phyloP scores from a whole-genome alignment of 2,797 vertebrate species.

The Chromis chromis region DNA sequence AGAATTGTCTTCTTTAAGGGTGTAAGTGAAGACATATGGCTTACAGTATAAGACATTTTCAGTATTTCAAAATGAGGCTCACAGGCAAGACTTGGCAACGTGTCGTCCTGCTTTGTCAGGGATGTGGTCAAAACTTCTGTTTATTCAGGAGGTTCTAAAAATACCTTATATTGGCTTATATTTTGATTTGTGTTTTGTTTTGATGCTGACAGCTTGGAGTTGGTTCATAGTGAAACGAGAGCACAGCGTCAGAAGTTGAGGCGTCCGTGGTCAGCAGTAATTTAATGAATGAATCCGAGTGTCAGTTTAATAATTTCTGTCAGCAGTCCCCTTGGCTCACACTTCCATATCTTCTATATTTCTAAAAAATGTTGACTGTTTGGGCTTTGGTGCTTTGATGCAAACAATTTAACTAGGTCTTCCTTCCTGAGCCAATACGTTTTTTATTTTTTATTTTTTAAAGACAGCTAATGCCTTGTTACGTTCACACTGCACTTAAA shows the following conservation, averaged over 20 bases:
- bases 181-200: slow-evolving; percentile 38
- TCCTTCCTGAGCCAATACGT: slow-evolving; percentile 12
- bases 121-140: slow-evolving; percentile 3
- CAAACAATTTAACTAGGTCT: slow-evolving; percentile 49
- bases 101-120: slow-evolving; percentile 16
- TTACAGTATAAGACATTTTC: slow-evolving; percentile 4
- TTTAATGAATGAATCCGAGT: slow-evolving; percentile 40
- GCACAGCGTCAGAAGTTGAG: slow-evolving; percentile 27
- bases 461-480: slow-evolving; percentile 31
- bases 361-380: slow-evolving; percentile 36
- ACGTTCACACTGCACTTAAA: slow-evolving; percentile 31
- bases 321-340: slow-evolving; percentile 30
- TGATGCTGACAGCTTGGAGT: slow-evolving; percentile 39
- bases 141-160: slow-evolving; percentile 12
- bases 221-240: slow-evolving; percentile 16
- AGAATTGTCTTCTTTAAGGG: slow-evolving; percentile 16
- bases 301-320: slow-evolving; percentile 44
- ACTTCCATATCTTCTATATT: slow-evolving; percentile 39
- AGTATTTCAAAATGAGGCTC: slow-evolving; percentile 2
- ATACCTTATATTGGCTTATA: not conserved
- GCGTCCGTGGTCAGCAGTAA: slow-evolving; percentile 49
- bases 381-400: slow-evolving; percentile 42
- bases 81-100: slow-evolving; percentile 19
- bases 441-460: slow-evolving; percentile 13
- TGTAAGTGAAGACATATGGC: slow-evolving; percentile 23